Evolutionary conservation across 2,797 vertebrate species (phyloP), one percentile per base, ranked within the genome.

Genomic region (Neostethus bicornis): DNA sequence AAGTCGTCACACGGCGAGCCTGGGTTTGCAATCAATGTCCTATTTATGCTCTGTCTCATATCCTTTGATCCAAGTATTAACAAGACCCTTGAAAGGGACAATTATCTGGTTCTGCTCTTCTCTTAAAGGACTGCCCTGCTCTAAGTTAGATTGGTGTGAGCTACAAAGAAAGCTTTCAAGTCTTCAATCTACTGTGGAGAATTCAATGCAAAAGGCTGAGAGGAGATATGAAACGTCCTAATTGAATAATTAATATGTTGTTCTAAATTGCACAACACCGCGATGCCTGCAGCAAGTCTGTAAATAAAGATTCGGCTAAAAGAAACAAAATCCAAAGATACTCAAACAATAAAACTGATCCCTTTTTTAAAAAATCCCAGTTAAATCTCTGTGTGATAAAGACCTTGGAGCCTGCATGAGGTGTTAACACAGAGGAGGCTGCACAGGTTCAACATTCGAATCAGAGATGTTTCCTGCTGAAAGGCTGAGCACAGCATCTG

Each of bases 221-320:
- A 63, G 54, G 63, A 60, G 51, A 65, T 63, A 72, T 78, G 67
- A 84, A 75, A 53, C 72, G 37, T 52, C 70, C 64, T 66, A 57
- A 72, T 52, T 79, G 75, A 84, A 84, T 85, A 81, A 86, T 83
- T 72, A 83, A 87, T 81, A 63, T 61, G 4, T 53, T 71, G 70
- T 74, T 68, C 85, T 78, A 77, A 83, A 65, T 77, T 81, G 74
- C 76, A 74, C 72, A 76, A 79, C 52, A 32, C 61, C 45, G 52
- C 49, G 70, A 79, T 77, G 79, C 61, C 63, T 44, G 57, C 32
- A 51, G 51, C 41, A 70, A 58, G 67, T 66, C 72, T 75, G 70
- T 75, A 80, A 86, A 79, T 74, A 77, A 55, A 43, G 39, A 55
- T 51, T 50, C 51, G 51, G 55, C 43, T 59, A 38, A 38, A 49